phyloP scores from a whole-genome alignment of 92 coral and sea anemone species.

The Blastomussa wellsi region DNA sequence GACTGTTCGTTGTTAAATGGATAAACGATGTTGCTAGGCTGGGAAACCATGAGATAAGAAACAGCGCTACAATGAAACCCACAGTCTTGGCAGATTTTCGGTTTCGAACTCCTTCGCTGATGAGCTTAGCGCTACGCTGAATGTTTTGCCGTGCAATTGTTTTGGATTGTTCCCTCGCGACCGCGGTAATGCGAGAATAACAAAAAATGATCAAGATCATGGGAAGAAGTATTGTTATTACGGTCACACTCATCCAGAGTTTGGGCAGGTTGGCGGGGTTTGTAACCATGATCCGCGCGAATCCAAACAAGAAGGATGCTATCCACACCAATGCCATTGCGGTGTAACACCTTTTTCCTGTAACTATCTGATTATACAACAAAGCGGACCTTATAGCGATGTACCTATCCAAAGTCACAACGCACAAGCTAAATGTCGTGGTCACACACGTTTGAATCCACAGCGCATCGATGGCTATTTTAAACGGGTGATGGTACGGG shows the following conservation, averaged over 20 bases:
- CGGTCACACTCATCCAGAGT: conserved; percentile 39
- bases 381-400: conserved; percentile 29
- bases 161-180: conserved; percentile 19
- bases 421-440: conserved; percentile 40
- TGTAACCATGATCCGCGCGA: conserved; percentile 14
- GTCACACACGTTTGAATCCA: conserved; percentile 48
- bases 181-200: conserved; percentile 18
- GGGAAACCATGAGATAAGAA: conserved; percentile 44
- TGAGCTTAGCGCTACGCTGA: background rate
- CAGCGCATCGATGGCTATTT: conserved; percentile 33
- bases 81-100: conserved; percentile 29
- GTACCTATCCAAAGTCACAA: conserved; percentile 45
- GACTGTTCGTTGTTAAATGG: background rate
- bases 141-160: conserved; percentile 9
- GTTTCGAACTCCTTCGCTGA: conserved; percentile 14
- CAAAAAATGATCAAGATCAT: conserved; percentile 25
- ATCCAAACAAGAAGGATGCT: conserved; percentile 13
- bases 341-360: conserved; percentile 11
- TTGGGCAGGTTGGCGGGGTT: conserved; percentile 25
- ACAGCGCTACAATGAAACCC: conserved; percentile 28
- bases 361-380: conserved; percentile 31
- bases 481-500: conserved; percentile 28
- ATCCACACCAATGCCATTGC: conserved; percentile 31
- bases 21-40: conserved; percentile 26
- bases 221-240: conserved; percentile 29